phyloP scores from a whole-genome alignment of 2,888 invertebrate genomes.

The Magallana nippona region DNA sequence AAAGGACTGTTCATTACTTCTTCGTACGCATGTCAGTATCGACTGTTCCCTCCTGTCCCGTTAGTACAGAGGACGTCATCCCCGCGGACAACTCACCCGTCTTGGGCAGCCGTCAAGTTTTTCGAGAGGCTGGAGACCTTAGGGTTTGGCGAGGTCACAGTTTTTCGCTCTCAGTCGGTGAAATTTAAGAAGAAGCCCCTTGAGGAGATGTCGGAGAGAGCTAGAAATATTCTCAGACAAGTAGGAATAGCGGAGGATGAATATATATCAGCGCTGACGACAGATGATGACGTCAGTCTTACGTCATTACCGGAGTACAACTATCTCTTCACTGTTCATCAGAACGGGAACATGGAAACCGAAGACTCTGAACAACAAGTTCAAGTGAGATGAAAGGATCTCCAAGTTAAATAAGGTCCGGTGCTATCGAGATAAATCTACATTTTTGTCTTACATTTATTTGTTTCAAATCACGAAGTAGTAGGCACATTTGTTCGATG shows the following conservation, averaged over 20 bases:
- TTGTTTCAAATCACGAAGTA: too few species aligned
- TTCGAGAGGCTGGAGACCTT: constrained; percentile 47
- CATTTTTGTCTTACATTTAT: too few species aligned
- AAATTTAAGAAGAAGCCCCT: constrained; percentile 45
- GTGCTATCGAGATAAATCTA: too few species aligned
- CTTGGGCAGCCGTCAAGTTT: constrained; percentile 51
- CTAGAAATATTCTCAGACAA: constrained; percentile 35
- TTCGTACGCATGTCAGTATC: constrained; percentile 51
- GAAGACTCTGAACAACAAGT: background rate
- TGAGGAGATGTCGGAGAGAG: constrained; percentile 47
- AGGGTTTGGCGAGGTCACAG: constrained; percentile 44
- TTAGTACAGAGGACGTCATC: constrained; percentile 47
- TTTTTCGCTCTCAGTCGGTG: constrained; percentile 51
- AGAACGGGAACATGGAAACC: constrained; percentile 1
- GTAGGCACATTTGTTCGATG: too few species aligned
- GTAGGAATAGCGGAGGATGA: constrained; percentile 45
- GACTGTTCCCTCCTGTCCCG: constrained; percentile 50
- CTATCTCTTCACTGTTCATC: constrained; percentile 8
- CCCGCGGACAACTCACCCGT: constrained; percentile 49
- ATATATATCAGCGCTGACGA: constrained; percentile 39
- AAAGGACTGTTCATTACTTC: constrained; percentile 46
- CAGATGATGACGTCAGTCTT: background rate
- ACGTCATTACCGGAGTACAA: background rate
- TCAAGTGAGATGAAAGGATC: background rate
- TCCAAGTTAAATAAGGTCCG: too few species aligned